Conservation (phyloP, 1,140 invertebrate species). For the Helicoverpa zea region DNA sequence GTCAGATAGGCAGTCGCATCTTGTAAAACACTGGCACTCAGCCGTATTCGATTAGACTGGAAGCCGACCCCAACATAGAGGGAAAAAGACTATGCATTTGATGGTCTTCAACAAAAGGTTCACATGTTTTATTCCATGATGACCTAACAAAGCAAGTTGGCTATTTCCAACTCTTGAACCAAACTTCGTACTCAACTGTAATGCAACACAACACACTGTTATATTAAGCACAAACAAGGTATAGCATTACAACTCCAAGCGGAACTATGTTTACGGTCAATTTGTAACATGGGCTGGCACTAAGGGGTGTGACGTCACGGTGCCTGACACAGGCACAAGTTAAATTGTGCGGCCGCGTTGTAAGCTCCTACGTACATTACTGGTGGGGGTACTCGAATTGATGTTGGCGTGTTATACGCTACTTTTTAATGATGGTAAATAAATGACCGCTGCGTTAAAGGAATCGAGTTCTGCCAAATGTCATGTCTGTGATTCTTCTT, state of each 20-base stretch:
- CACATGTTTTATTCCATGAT: too few species aligned
- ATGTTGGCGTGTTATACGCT: conserved; percentile 1
- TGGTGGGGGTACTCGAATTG: neutral
- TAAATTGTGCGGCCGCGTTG: conserved; percentile 49
- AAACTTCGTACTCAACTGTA: neutral
- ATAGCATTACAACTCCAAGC: conserved; percentile 45
- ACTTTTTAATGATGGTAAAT: neutral
- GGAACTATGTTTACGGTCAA: conserved; percentile 66
- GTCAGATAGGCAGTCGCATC: too few species aligned
- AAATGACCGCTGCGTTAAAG: too few species aligned
- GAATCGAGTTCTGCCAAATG: too few species aligned
- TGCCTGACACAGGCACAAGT: conserved; percentile 52
- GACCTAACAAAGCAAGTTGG: neutral
- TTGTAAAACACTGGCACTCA: too few species aligned
- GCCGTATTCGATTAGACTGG: too few species aligned
- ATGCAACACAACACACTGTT: neutral
- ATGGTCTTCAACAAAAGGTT: too few species aligned
- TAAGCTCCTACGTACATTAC: conserved; percentile 47
- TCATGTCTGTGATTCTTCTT: too few species aligned
- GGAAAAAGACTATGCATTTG: too few species aligned
- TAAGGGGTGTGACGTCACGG: conserved; percentile 55
- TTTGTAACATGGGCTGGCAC: conserved; percentile 57
- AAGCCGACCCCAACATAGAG: too few species aligned
- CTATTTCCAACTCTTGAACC: neutral
- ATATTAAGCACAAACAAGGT: conserved; percentile 29